These are phyloP conservation scores for Sweltsa coloradensis DNA, from an alignment of 1,140 invertebrate genomes.

Conservation along the genomic window DNA sequence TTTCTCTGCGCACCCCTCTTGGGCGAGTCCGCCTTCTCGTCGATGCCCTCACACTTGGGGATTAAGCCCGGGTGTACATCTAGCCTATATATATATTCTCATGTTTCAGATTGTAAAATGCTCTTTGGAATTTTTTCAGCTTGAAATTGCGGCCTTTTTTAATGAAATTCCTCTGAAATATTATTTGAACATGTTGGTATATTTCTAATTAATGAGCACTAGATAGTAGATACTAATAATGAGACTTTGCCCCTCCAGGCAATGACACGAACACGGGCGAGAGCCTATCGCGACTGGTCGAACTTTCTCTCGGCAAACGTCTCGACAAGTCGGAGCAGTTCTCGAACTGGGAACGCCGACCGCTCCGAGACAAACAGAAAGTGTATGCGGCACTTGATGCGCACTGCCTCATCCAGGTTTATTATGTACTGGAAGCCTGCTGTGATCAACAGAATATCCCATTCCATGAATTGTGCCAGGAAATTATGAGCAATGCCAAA, in stretches of 20 bases:
- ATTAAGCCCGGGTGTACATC: too few species aligned
- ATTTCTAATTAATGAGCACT: background rate
- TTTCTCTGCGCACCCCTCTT: too few species aligned
- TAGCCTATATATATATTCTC: too few species aligned
- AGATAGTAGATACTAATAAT: background rate
- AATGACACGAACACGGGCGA: slow-evolving; percentile 16
- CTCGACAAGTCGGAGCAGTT: slow-evolving; percentile 74
- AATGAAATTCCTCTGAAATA: too few species aligned
- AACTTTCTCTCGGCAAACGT: slow-evolving; percentile 53
- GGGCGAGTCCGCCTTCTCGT: too few species aligned
- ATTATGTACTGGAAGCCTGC: slow-evolving; percentile 38
- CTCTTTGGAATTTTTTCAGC: too few species aligned
- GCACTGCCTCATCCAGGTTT: slow-evolving; percentile 63
- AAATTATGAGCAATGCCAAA: slow-evolving; percentile 14
- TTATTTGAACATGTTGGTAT: background rate
- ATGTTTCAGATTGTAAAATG: too few species aligned
- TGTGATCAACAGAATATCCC: slow-evolving; percentile 38
- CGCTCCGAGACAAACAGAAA: slow-evolving; percentile 59
- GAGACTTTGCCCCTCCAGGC: background rate
- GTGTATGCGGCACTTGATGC: slow-evolving; percentile 76
- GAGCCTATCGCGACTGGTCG: slow-evolving; percentile 55
- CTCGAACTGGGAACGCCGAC: slow-evolving; percentile 76
- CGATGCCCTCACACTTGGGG: too few species aligned
- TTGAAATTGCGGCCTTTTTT: too few species aligned
- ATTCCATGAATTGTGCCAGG: slow-evolving; percentile 44